phyloP scores from a whole-genome alignment of 2,888 invertebrate genomes.

The Colletes collaris region DNA sequence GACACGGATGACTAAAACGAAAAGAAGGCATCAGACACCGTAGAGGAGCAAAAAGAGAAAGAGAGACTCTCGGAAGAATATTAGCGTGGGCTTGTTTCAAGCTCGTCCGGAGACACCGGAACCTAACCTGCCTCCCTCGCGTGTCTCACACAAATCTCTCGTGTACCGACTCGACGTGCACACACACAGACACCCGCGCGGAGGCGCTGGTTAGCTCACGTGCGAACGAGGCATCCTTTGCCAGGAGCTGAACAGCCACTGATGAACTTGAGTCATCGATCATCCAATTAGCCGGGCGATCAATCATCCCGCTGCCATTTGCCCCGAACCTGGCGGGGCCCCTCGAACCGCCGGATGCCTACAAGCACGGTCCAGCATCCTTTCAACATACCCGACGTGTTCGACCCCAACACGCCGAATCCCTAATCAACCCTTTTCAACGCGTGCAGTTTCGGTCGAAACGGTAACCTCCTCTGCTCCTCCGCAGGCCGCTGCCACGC shows the following conservation, averaged over 20 bases:
- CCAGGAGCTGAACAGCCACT: constrained; percentile 72
- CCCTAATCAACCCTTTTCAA: constrained; percentile 83
- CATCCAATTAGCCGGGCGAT: constrained; percentile 90
- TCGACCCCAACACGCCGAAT: constrained; percentile 80
- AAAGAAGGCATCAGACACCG: too few relatives aligned
- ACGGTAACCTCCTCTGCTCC: constrained; percentile 57
- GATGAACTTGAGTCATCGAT: constrained; percentile 86
- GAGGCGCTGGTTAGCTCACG: constrained; percentile 54
- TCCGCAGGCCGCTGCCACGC: constrained; percentile 49
- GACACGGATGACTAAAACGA: too few relatives aligned
- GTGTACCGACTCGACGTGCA: background rate
- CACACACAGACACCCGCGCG: constrained; percentile 15
- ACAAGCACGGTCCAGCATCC: constrained; percentile 74
- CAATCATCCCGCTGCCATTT: constrained; percentile 88
- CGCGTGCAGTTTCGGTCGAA: constrained; percentile 78
- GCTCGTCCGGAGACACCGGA: constrained; percentile 51
- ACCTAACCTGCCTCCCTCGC: constrained; percentile 42
- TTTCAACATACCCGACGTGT: constrained; percentile 71
- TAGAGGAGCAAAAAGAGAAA: too few relatives aligned
- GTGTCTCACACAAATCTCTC: constrained; percentile 18
- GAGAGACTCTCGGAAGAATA: constrained; percentile 43
- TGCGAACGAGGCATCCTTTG: constrained; percentile 69
- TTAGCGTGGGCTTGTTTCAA: constrained; percentile 54
- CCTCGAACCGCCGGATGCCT: constrained; percentile 64
- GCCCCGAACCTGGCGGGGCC: constrained; percentile 75